Evolutionary conservation across 2,113 vertebrate genomes (phyloP).

Genomic region (Pluvialis apricaria): DNA sequence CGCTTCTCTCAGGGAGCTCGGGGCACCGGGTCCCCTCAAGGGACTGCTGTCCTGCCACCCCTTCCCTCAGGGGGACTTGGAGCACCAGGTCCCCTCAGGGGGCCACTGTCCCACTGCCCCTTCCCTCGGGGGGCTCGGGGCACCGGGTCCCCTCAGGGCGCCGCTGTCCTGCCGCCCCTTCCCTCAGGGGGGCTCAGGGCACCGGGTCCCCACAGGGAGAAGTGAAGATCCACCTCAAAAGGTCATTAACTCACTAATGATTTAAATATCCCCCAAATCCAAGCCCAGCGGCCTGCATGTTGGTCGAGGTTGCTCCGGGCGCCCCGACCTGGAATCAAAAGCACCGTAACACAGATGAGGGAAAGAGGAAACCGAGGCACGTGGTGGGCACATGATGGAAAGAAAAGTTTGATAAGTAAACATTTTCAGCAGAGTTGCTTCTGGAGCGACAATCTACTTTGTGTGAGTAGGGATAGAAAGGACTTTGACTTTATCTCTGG

Average conservation of each 20-base stretch:
- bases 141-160: background rate
- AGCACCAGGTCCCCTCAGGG: background rate
- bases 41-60: too few relatives aligned
- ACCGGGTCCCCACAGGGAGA: background rate
- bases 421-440: background rate
- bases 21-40: background rate
- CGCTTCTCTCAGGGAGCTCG: too few relatives aligned
- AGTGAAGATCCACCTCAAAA: background rate
- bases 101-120: background rate
- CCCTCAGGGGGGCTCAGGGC: too few relatives aligned
- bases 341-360: background rate
- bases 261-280: background rate
- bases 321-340: background rate
- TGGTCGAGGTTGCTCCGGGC: background rate
- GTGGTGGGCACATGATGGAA: accelerated
- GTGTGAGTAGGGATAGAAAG: background rate
- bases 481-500: background rate
- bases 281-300: accelerated
- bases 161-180: background rate
- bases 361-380: background rate
- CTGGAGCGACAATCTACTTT: background rate
- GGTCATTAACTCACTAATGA: background rate
- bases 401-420: background rate
- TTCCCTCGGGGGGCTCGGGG: background rate
- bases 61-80: background rate